Conservation (phyloP, 1,140 invertebrate genomes). For the Phthorimaea operculella region DNA sequence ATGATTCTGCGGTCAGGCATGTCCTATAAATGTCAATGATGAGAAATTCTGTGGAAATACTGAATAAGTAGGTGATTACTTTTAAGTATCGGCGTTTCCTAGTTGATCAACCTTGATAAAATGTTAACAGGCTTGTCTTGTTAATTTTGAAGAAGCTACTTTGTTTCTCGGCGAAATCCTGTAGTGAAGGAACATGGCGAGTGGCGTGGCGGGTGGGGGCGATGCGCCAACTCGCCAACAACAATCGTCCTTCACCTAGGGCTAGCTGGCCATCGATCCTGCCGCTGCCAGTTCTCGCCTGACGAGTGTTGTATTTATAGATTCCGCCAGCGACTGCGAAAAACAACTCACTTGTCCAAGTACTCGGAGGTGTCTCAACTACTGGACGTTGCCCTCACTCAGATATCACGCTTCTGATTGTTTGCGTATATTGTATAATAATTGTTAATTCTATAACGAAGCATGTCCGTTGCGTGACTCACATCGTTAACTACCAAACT, state of each 20-base stretch:
- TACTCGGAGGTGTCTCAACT: neutral
- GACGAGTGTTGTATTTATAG: slow-evolving; percentile 61
- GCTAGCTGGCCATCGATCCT: slow-evolving; percentile 56
- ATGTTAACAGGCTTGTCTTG: too few species aligned
- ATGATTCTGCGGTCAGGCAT: too few species aligned
- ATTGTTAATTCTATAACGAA: slow-evolving; percentile 35
- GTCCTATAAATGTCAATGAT: too few species aligned
- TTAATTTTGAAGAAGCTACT: too few species aligned
- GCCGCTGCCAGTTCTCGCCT: slow-evolving; percentile 31
- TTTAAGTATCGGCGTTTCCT: too few species aligned
- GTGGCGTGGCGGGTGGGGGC: neutral
- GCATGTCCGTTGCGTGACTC: slow-evolving; percentile 53
- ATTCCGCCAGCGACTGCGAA: slow-evolving; percentile 36
- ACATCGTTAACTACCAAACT: slow-evolving; percentile 54
- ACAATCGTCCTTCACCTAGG: slow-evolving; percentile 62
- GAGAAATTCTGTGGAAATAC: too few species aligned
- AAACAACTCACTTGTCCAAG: slow-evolving; percentile 19
- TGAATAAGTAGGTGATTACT: too few species aligned
- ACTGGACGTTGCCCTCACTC: neutral
- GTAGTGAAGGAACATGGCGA: too few species aligned
- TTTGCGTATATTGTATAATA: slow-evolving; percentile 13
- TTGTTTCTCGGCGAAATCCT: too few species aligned
- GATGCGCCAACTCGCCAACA: neutral
- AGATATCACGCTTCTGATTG: neutral
- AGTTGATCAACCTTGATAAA: too few species aligned